A percentile compares a stretch with the other conserved stretches of the same genome.
phyloP scores from a whole-genome alignment of 2,113 vertebrate genomes.

The Microcebus lehilahytsara region DNA sequence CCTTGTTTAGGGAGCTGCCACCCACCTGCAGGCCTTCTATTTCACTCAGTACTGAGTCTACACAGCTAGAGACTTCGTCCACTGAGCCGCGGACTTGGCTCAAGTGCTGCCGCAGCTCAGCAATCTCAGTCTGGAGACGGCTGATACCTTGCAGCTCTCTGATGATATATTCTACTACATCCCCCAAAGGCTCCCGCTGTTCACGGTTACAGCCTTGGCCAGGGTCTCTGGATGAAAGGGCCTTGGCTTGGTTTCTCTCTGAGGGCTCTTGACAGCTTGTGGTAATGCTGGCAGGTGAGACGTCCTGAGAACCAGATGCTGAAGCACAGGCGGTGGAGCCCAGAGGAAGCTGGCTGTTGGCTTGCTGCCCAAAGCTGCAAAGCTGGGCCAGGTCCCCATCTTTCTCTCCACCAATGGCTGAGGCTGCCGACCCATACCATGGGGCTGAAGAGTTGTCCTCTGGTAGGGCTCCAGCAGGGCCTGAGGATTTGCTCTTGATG shows the following conservation, averaged over 20 bases:
- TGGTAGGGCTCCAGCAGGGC: conserved; percentile 71
- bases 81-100: conserved; percentile 95
- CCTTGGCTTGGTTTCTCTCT: conserved; percentile 72
- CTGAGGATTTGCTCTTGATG: conserved; percentile 77
- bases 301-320: conserved; percentile 72
- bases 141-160: conserved; percentile 97
- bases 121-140: conserved; percentile 96
- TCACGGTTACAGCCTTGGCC: not conserved
- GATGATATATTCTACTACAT: conserved; percentile 94
- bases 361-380: conserved; percentile 76
- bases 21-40: conserved; percentile 93
- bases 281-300: conserved; percentile 74
- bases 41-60: conserved; percentile 94
- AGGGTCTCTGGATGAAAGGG: conserved; percentile 44
- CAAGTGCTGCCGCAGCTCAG: conserved; percentile 94
- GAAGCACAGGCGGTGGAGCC: conserved; percentile 23
- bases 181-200: conserved; percentile 80
- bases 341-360: conserved; percentile 50
- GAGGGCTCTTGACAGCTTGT: conserved; percentile 80
- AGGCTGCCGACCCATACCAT: conserved; percentile 56
- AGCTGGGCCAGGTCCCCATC: conserved; percentile 79
- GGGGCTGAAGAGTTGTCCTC: conserved; percentile 37
- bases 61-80: conserved; percentile 96
- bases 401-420: conserved; percentile 78
- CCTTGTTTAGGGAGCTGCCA: conserved; percentile 67